Conservation (phyloP, 1,140 invertebrate genomes). For the Drosophila kikkawai region DNA sequence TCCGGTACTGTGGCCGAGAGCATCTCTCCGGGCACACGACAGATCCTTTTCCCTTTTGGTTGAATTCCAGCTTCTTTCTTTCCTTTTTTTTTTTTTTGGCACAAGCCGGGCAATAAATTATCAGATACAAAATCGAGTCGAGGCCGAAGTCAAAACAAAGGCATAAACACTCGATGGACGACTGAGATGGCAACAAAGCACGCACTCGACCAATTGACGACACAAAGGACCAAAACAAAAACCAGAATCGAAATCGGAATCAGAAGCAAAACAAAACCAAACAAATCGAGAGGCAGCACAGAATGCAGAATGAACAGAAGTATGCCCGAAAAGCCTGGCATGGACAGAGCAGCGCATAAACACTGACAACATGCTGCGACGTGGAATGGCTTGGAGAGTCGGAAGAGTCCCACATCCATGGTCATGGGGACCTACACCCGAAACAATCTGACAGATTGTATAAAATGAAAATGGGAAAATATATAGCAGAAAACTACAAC, state of each 20-base stretch:
- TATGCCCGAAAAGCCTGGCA: conserved; percentile 51
- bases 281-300: conserved; percentile 36
- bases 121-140: conserved; percentile 54
- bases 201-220: conserved; percentile 76
- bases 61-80: conserved; percentile 5
- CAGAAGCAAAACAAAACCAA: conserved; percentile 51
- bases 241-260: conserved; percentile 40
- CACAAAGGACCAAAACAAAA: conserved; percentile 67
- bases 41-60: conserved; percentile 48
- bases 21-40: conserved; percentile 55
- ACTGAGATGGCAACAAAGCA: conserved; percentile 65
- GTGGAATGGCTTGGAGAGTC: conserved; percentile 30
- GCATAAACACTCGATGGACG: conserved; percentile 63
- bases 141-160: conserved; percentile 65
- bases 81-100: conserved; percentile 56
- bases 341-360: conserved; percentile 60
- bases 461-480: not conserved
- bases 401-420: conserved; percentile 8
- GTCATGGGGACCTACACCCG: conserved; percentile 9
- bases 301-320: conserved; percentile 63
- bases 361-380: conserved; percentile 76
- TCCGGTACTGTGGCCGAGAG: conserved; percentile 1
- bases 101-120: conserved; percentile 77
- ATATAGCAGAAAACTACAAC: not conserved
- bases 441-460: not conserved